Base-by-base conservation (phyloP, 1,140 invertebrate species). In the Epicauta chinensis region DNA sequence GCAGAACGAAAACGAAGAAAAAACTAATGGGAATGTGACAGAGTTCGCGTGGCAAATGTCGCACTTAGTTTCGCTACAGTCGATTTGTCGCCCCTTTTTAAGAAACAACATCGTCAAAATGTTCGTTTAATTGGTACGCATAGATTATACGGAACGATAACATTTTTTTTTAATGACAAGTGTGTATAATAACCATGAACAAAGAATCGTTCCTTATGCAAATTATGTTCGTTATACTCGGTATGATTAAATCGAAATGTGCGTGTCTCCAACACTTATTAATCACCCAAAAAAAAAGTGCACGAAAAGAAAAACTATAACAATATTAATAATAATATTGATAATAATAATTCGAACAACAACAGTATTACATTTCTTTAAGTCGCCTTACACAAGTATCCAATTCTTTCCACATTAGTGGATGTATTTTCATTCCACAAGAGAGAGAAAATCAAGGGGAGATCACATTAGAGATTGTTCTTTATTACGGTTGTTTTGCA, bases 241-340 rank as follows among this genome's bases (percentile, higher is more conserved):
- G 58, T 52, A 60, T 64, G 62, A 62, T 64, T 64, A 64, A 64
- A 60, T 62, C 54, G 60, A 62, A 64, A 64, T 61, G 62, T 64
- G 62, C 62, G 62, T 64, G 62, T 60, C 58, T 43, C 60, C 60
- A 59, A 61, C 62, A 64, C 62, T 62, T 64, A 64, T 64, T 64
- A 64, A 64, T 64, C 62, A 64, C n/a, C n/a, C n/a, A 62, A 64
- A 48, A 23, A 3, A 23, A 3, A 7, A 23, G 17, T 4, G 23
- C 7, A 7, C 4, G 23, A 23, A 23, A 23, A 3, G 23, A 23
- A 7, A 23, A n/a, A n/a, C n/a, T n/a, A n/a, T n/a, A n/a, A n/a
- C n/a, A n/a, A n/a, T n/a, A n/a, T n/a, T n/a, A n/a, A n/a, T n/a
- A n/a, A n/a, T n/a, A n/a, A n/a, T n/a, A n/a, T n/a, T n/a, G n/a